phyloP scores from a whole-genome alignment of 2,888 invertebrate species.

The Ferdinandea cuprea region DNA sequence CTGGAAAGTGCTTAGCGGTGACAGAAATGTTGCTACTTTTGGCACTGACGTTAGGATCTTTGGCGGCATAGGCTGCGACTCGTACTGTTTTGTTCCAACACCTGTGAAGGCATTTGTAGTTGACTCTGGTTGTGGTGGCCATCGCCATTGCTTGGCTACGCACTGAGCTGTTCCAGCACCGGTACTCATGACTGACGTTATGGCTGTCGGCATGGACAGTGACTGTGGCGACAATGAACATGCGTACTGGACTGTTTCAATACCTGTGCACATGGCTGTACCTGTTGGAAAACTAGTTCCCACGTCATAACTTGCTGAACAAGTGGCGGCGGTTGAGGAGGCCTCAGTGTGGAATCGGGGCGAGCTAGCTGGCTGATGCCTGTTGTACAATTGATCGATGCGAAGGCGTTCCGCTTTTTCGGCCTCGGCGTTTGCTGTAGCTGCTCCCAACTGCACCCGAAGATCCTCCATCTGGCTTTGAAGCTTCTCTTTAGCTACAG shows the following conservation, averaged over 20 bases:
- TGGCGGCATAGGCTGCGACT: too few species aligned
- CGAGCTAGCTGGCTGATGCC: background rate
- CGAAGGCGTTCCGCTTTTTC: constrained; percentile 6
- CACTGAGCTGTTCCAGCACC: too few species aligned
- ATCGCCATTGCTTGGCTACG: too few species aligned
- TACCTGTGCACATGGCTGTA: background rate
- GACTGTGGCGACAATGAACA: too few species aligned
- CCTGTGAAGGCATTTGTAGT: background rate
- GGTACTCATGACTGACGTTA: too few species aligned
- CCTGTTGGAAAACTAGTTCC: background rate
- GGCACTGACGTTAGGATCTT: too few species aligned
- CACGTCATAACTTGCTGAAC: background rate
- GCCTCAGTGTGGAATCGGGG: background rate
- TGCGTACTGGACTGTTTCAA: too few species aligned
- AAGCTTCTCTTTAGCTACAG: too few species aligned
- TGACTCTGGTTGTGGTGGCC: background rate
- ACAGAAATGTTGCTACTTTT: background rate
- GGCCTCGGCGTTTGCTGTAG: too few species aligned
- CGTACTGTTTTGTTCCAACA: too few species aligned
- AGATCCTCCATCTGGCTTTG: too few species aligned
- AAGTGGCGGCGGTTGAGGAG: background rate
- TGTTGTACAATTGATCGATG: background rate
- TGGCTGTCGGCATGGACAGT: background rate
- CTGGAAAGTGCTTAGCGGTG: background rate
- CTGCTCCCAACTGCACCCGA: too few species aligned